phyloP scores from a whole-genome alignment of 2,113 vertebrate species.

The Orthonyx spaldingii region DNA sequence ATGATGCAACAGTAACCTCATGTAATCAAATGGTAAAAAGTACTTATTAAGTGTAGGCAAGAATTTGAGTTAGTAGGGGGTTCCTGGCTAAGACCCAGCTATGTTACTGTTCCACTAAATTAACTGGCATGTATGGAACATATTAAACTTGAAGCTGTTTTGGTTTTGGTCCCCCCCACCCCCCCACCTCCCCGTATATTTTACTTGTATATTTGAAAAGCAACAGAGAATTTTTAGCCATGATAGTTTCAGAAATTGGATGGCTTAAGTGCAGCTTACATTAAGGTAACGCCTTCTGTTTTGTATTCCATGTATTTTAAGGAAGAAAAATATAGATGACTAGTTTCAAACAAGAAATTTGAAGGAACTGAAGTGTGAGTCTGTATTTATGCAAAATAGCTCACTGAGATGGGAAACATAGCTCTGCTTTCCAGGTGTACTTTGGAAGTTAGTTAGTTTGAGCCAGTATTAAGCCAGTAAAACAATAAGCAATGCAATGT shows the following conservation, averaged over 20 bases:
- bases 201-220: slow-evolving; percentile 2
- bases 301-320: not conserved
- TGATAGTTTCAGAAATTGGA: not conserved
- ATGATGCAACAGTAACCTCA: not conserved
- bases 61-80: not conserved
- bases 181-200: too few species aligned
- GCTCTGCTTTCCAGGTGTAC: not conserved
- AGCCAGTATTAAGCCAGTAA: not conserved
- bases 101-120: not conserved
- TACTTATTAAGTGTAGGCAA: not conserved
- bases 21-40: not conserved
- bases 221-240: not conserved
- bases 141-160: not conserved
- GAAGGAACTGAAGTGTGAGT: not conserved
- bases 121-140: not conserved
- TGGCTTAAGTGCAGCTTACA: not conserved
- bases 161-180: not conserved
- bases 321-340: not conserved
- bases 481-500: not conserved
- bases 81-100: not conserved
- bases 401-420: not conserved
- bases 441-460: not conserved
- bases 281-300: not conserved
- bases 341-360: not conserved
- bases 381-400: not conserved